Conservation (phyloP, 1,140 invertebrate genomes). For the Ladona fulva region DNA sequence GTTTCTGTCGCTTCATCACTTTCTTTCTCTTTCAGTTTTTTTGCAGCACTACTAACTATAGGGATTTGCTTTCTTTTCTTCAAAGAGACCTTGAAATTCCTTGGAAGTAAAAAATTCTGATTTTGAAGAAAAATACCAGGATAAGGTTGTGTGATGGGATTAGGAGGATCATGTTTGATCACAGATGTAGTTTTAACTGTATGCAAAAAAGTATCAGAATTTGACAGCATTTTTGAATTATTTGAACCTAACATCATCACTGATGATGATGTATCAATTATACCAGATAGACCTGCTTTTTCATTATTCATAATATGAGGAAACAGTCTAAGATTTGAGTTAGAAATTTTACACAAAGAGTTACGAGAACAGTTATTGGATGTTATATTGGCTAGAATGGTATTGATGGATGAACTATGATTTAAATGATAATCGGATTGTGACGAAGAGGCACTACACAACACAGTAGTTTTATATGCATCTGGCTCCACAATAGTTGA, state of each 20-base stretch:
- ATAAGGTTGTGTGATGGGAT: background rate
- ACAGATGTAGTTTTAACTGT: background rate
- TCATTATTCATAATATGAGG: background rate
- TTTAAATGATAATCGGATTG: background rate
- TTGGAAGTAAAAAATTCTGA: background rate
- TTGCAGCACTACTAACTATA: background rate
- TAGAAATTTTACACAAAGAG: background rate
- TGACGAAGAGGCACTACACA: background rate
- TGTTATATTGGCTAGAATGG: background rate
- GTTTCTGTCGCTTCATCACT: background rate
- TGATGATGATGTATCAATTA: background rate
- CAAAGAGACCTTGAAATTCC: background rate
- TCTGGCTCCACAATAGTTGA: background rate
- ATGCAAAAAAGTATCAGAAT: background rate
- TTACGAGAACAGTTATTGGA: background rate
- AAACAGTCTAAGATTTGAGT: background rate
- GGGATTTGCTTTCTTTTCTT: background rate
- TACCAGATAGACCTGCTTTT: background rate
- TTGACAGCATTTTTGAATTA: background rate
- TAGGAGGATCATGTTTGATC: background rate
- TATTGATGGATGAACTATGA: background rate
- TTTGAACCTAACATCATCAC: background rate
- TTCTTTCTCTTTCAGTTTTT: background rate
- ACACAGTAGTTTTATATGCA: background rate
- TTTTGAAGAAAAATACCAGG: background rate